Percentiles rank a stretch among this genome's conserved stretches.
Conservation (phyloP, 2,888 invertebrate genomes). For the Lepetodrilus schrolli region DNA sequence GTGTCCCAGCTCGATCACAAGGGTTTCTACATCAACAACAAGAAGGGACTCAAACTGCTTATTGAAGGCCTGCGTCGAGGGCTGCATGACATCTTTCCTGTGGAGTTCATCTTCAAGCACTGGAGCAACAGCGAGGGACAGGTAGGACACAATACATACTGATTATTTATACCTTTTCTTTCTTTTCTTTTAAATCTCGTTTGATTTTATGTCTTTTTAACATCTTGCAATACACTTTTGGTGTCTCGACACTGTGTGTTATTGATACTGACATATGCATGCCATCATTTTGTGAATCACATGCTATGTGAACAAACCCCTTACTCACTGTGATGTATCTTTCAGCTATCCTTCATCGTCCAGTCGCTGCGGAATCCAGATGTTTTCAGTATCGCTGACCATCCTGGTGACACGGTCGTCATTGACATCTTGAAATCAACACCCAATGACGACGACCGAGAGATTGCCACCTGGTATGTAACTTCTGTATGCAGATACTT, state of each 20-base stretch:
- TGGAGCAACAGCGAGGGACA: constrained; percentile 96
- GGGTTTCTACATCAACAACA: constrained; percentile 82
- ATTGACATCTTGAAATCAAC: constrained; percentile 93
- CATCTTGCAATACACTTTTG: too few species aligned
- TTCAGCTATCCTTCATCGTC: constrained; percentile 86
- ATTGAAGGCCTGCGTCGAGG: constrained; percentile 89
- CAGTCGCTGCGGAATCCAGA: constrained; percentile 92
- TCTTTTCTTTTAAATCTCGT: too few species aligned
- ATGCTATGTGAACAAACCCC: too few species aligned
- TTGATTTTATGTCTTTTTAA: too few species aligned
- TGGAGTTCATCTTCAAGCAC: constrained; percentile 85
- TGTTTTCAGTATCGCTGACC: constrained; percentile 94
- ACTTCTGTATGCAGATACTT: too few species aligned
- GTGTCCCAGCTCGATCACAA: constrained; percentile 92
- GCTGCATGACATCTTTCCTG: constrained; percentile 79
- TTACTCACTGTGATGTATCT: too few species aligned
- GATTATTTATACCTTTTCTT: neutral
- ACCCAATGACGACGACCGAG: constrained; percentile 95
- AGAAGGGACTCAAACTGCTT: constrained; percentile 87
- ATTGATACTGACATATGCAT: too few species aligned
- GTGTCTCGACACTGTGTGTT: too few species aligned
- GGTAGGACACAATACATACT: constrained; percentile 69
- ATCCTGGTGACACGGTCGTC: constrained; percentile 89
- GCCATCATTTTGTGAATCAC: too few species aligned
- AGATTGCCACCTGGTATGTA: constrained; percentile 88